phyloP scores from a whole-genome alignment of 2,113 vertebrate species.

The Callopanchax toddi region DNA sequence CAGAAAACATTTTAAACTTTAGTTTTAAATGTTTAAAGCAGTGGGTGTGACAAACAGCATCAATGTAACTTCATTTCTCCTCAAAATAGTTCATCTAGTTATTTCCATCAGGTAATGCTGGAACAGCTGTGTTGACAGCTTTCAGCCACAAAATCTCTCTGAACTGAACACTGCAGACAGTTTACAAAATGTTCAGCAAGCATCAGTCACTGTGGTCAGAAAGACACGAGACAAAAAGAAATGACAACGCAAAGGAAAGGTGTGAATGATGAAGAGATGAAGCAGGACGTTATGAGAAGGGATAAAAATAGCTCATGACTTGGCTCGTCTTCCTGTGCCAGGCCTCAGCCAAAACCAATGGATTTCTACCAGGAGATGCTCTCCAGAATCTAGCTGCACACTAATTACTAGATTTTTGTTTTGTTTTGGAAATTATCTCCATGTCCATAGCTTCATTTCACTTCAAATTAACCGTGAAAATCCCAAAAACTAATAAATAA shows the following conservation, averaged over 20 bases:
- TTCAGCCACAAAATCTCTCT: constrained; percentile 4
- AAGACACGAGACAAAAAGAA: constrained; percentile 36
- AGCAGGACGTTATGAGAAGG: constrained; percentile 38
- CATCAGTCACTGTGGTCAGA: constrained; percentile 30
- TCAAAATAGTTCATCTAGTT: constrained; percentile 9
- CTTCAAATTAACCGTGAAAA: constrained; percentile 80
- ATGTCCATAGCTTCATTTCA: constrained; percentile 75
- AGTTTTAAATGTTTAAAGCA: too few relatives aligned
- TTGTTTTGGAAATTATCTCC: constrained; percentile 81
- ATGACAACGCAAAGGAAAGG: constrained; percentile 14
- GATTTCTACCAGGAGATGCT: constrained; percentile 61
- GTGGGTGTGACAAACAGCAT: too few relatives aligned
- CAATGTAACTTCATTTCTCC: too few relatives aligned
- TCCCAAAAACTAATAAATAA: constrained; percentile 78
- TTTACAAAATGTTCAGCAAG: constrained; percentile 18
- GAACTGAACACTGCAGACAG: background rate
- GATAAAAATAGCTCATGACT: constrained; percentile 43
- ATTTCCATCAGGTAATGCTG: background rate
- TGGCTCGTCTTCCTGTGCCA: constrained; percentile 44
- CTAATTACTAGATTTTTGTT: constrained; percentile 79
- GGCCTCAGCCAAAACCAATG: constrained; percentile 36
- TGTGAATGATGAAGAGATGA: constrained; percentile 28
- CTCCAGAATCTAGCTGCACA: constrained; percentile 68
- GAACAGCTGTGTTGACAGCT: constrained; percentile 16
- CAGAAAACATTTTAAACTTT: too few relatives aligned